phyloP scores from a whole-genome alignment of 2,888 invertebrate species.

The Troilus luridus region DNA sequence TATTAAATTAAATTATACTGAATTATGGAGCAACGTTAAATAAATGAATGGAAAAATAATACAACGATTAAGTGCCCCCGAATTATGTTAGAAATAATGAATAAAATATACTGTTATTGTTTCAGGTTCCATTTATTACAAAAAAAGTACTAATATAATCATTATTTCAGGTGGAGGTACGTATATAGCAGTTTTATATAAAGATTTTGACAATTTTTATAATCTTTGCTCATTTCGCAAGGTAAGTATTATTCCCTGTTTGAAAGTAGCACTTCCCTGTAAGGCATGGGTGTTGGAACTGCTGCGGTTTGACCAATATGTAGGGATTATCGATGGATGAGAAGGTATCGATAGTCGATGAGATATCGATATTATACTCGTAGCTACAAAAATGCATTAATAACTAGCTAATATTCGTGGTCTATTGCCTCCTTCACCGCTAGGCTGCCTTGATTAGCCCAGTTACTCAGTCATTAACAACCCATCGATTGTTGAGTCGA shows the following conservation, averaged over 20 bases:
- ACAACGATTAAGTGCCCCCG: no score
- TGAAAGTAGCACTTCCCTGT: background rate
- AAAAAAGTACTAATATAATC: background rate
- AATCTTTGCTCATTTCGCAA: background rate
- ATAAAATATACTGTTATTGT: background rate
- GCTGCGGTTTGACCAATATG: background rate
- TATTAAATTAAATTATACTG: no score
- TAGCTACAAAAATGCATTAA: background rate
- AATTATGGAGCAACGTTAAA: no score
- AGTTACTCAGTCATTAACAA: background rate
- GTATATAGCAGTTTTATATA: constrained; percentile 1
- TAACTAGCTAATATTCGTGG: background rate
- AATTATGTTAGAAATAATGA: background rate
- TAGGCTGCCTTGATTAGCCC: background rate
- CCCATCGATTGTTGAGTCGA: background rate
- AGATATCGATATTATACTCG: background rate
- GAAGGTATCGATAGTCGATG: background rate
- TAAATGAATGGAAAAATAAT: no score
- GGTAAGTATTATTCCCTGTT: background rate
- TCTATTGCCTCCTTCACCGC: background rate
- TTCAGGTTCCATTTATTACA: background rate
- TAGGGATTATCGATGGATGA: background rate
- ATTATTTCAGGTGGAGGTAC: constrained; percentile 43
- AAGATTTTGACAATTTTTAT: constrained; percentile 3
- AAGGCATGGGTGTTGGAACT: background rate